Base-by-base conservation (phyloP, 2,113 vertebrate genomes). In the Pterocles gutturalis region DNA sequence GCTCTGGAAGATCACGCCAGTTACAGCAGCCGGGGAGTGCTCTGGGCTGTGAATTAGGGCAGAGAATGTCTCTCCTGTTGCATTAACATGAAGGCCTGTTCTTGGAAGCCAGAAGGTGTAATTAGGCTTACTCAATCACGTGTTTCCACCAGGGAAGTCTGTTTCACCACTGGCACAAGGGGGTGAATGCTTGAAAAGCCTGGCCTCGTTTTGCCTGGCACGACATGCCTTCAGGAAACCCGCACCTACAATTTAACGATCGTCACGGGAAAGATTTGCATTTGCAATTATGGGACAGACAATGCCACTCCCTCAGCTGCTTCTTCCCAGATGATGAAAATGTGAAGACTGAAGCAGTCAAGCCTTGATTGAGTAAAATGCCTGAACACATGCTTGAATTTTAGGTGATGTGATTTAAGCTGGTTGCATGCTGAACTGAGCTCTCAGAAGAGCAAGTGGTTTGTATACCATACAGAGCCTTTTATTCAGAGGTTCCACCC, bases 41-140 rank as follows among this genome's bases (percentile, higher is more conserved):
- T 92, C 72, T 87, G 2, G 6, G 83, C 72, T 87, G 69, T 48
- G 53, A 94, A 75, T 60, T 89, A 79, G 61, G 77, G 34, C 78
- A 79, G 45, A 87, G 69, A 66, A 72, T n/a, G 2, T 41, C 48
- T 43, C 69, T 93, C 48, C 45, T 82, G 34, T 65, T 69, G 38
- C 21, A 87, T 82, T 69, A 65, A 64, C 31, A n/a, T 38, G 22
- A 67, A 91, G 57, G 61, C 45, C 77, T 94, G 33, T 76, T 95
- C 89, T 85, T 91, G 93, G 81, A 92, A 93, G 73, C 87, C 77
- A 72, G 65, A n/a, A 91, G 69, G 41, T 83, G 61, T 96, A 91
- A 89, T 95, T 95, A 94, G 49, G 21, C 17, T 95, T 91, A 87
- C 80, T 85, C 70, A 72, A 69, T 79, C 77, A 51, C 66, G 49